Conservation (phyloP, 2,888 invertebrate genomes). For the Tenthredo scrophulariae region DNA sequence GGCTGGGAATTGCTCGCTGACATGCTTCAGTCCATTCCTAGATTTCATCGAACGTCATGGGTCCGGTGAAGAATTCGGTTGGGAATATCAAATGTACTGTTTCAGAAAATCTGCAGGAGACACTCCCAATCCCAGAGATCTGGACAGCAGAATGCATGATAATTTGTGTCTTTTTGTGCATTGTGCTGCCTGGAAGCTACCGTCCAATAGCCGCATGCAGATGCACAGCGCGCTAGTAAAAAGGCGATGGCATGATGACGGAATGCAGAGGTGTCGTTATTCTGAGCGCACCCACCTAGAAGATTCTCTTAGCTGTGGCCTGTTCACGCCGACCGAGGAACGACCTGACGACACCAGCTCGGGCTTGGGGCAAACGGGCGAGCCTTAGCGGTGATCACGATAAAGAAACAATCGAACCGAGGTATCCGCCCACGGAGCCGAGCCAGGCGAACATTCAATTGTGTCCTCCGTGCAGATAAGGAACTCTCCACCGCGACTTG, state of each 20-base stretch:
- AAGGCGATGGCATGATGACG: constrained; percentile 27
- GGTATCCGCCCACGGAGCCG: constrained; percentile 65
- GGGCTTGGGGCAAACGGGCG: background rate
- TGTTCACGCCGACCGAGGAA: constrained; percentile 32
- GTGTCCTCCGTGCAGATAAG: constrained; percentile 62
- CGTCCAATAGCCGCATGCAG: background rate
- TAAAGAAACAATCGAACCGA: constrained; percentile 75
- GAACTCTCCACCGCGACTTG: constrained; percentile 19
- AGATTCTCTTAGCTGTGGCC: constrained; percentile 4
- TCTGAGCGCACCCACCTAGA: constrained; percentile 40
- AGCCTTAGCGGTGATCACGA: constrained; percentile 71
- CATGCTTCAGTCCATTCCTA: background rate
- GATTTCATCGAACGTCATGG: background rate
- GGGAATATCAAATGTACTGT: background rate
- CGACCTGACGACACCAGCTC: constrained; percentile 45
- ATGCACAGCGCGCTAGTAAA: background rate
- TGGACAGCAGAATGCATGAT: background rate
- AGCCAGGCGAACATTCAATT: constrained; percentile 70
- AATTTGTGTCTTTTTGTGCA: background rate
- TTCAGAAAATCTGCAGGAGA: background rate
- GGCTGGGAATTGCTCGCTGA: background rate
- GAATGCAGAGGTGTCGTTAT: constrained; percentile 26
- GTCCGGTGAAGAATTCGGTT: background rate
- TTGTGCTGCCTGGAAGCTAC: background rate
- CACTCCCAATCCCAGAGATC: background rate